phyloP scores from a whole-genome alignment of 2,888 invertebrate species.

The Labia minor region DNA sequence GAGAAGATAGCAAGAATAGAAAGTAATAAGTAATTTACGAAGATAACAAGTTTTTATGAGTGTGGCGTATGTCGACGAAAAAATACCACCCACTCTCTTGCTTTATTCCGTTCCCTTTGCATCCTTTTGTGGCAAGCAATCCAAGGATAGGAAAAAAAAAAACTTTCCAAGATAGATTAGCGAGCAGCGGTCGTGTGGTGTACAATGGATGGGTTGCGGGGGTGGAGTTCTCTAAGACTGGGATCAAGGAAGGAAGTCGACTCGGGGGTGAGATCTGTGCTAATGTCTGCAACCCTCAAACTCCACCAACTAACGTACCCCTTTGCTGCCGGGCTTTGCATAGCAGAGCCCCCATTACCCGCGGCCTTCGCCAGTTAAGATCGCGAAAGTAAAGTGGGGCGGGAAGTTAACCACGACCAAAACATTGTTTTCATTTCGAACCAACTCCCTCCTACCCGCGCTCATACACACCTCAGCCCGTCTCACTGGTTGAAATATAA shows the following conservation, averaged over 20 bases:
- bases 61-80: no score
- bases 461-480: no score
- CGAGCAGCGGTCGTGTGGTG: background rate
- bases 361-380: background rate
- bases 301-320: background rate
- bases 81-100: no score
- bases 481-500: no score
- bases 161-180: constrained; percentile 13
- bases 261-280: background rate
- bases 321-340: background rate
- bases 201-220: constrained; percentile 7
- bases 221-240: background rate
- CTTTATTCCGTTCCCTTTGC: background rate
- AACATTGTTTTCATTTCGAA: no score
- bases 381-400: no score
- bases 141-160: background rate
- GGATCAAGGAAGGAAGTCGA: constrained; percentile 8
- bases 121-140: constrained; percentile 5
- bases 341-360: constrained; percentile 5
- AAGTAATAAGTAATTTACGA: no score
- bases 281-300: constrained; percentile 13
- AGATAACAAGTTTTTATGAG: no score
- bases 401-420: no score
- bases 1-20: no score
- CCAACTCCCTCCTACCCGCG: no score